Base-by-base conservation (phyloP, 2,113 vertebrate genomes). In the Heterocephalus glaber region DNA sequence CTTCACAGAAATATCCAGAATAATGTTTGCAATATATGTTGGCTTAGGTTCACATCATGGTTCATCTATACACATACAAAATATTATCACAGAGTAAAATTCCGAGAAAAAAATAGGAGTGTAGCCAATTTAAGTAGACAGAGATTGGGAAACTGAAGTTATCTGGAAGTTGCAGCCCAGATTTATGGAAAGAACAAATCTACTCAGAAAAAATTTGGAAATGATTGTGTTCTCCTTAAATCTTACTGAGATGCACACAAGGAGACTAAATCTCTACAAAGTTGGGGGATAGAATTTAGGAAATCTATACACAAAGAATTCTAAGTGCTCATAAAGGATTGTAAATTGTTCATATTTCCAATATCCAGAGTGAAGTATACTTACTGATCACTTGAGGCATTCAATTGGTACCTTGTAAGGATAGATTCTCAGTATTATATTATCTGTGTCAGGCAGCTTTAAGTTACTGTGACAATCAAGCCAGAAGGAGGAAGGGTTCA, bases 31-130 rank as follows among this genome's bases (percentile, higher is more conserved):
- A n/a, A 54, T 2, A 24, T 44, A 54, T 60, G 8, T 5, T 20
- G 30, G n/a, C n/a, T n/a, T n/a, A n/a, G n/a, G n/a, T n/a, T n/a
- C n/a, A 3, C 8, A 41, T 30, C 1, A 33, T 44, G 7, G 5
- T 38, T 12, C 10, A 90, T 3, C 10, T 9, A 47, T 60, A 16
- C 2, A 60, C 16, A 54, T 16, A 61, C 1, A 49, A 17, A 47
- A 77, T 79, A 92, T 77, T 77, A 61, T 22, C 56, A 38, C 12
- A 63, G 35, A 65, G 5, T 19, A 1, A 5, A 84, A 77, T 66
- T 9, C 12, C 26, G 87, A 24, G 49, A 77, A 79, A 80, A 56
- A 56, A 54, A 6, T 0, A 84, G 13, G 3, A 65, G 14, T 22
- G 58, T 38, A 54, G 54, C 35, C 89, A 7, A 63, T 20, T 80